Evolutionary conservation across 2,888 invertebrate genomes (phyloP), one percentile per base, ranked within the genome.

Genomic region (Orthosia gothica): DNA sequence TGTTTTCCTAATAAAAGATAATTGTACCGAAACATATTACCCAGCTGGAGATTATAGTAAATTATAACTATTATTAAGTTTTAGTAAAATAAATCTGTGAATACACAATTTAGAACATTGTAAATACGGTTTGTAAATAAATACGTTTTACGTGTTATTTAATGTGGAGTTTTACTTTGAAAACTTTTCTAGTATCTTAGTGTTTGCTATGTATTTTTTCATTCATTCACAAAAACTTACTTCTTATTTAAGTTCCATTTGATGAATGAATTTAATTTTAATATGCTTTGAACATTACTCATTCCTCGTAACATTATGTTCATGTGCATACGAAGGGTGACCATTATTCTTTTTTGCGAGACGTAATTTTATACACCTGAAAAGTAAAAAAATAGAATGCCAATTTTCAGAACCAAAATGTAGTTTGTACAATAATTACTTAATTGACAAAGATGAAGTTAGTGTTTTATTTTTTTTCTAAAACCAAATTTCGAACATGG

Each of bases 61-160:
- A 68, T 79, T 70, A 75, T 55, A 74, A 62, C 2, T 82, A 63
- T 55, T 59, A 61, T 67, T 76, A 77, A 84, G 73, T 73, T 66
- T 70, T 76, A 82, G 74, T 76, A 20, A 55, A 66, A 76, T 82
- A 84, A 84, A 87, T 89, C 81, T 85, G 87, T 86, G 91, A 91
- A 88, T 81, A 89, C 87, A 86, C 66, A 68, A 81, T 76, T 76
- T 76, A 84, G 76, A 63, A 84, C 76, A 89, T 82, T 94, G 94
- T 94, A 92, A 92, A 94, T 93, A 93, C 47, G 91, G 91, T 93
- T 94, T 95, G 93, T 94, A 95, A 95, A 95, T 95, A 95, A 95
- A 95, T 91, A 93, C 92, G 92, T 94, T 94, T 94, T 94, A 95
- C 92, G 94, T 95, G 94, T 95, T 95, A 90, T 85, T 79, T 82